Percentiles rank a stretch among this genome's conserved stretches.
Evolutionary conservation across 2,888 invertebrate genomes (phyloP).

Genomic region (Lycia hirtaria): DNA sequence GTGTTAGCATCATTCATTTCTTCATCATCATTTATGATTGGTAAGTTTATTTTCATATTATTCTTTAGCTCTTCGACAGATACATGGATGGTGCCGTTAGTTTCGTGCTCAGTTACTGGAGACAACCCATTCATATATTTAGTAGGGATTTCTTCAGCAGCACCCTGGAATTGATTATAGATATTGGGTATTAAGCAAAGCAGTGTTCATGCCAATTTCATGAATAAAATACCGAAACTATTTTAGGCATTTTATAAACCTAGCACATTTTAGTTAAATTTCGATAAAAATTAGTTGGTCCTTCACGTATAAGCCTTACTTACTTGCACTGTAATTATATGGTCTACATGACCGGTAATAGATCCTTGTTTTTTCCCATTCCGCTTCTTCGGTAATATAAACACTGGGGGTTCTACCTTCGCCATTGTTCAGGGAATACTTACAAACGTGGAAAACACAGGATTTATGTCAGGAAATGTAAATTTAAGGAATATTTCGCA

Average conservation of each 20-base stretch:
- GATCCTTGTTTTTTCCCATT: constrained; percentile 83
- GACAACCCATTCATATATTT: constrained; percentile 77
- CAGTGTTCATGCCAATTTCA: no score
- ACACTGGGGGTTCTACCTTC: constrained; percentile 81
- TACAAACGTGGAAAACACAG: constrained; percentile 8
- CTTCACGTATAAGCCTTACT: constrained; percentile 23
- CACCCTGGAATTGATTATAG: constrained; percentile 57
- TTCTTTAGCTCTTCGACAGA: constrained; percentile 80
- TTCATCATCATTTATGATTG: constrained; percentile 81
- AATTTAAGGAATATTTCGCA: constrained; percentile 18
- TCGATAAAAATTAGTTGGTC: constrained; percentile 10
- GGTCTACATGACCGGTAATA: constrained; percentile 85
- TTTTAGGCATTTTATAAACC: neutral
- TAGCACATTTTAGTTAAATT: neutral
- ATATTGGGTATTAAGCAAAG: neutral
- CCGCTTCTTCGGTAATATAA: constrained; percentile 86
- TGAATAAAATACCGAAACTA: neutral
- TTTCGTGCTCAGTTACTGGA: constrained; percentile 74
- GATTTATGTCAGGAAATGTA: constrained; percentile 23
- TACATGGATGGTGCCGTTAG: constrained; percentile 74
- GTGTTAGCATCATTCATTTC: constrained; percentile 65
- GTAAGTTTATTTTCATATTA: constrained; percentile 79
- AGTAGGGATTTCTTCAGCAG: constrained; percentile 72
- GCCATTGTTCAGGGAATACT: constrained; percentile 55
- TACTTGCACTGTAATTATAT: constrained; percentile 87